phyloP scores from a whole-genome alignment of 2,113 vertebrate species.

The Eretmochelys imbricata region DNA sequence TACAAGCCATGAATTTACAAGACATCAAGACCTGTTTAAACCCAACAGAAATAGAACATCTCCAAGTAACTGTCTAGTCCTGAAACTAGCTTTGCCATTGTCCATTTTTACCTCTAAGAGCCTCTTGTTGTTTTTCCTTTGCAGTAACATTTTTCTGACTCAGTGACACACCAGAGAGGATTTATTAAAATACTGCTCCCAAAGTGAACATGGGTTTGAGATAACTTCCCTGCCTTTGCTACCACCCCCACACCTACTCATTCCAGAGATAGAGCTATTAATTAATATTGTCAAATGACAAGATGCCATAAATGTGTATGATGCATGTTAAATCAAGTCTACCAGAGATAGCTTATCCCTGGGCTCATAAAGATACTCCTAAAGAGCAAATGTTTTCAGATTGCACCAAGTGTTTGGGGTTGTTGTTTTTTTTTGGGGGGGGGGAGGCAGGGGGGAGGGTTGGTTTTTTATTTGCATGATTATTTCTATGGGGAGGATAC shows the following conservation, averaged over 20 bases:
- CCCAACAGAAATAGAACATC: rapidly evolving
- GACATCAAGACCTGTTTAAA: background rate
- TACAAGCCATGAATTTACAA: background rate
- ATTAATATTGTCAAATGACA: rapidly evolving
- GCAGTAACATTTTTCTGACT: background rate
- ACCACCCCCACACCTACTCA: background rate
- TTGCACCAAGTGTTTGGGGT: background rate
- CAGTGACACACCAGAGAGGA: rapidly evolving
- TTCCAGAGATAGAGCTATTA: background rate
- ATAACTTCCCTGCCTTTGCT: background rate
- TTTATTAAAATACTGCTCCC: background rate
- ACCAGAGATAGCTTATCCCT: background rate
- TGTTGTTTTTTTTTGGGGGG: too few relatives aligned
- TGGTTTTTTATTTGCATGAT: background rate
- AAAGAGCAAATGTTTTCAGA: background rate
- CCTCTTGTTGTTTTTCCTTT: background rate
- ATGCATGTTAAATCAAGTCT: background rate
- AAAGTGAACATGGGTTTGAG: background rate
- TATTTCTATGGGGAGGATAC: background rate
- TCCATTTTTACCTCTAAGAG: background rate
- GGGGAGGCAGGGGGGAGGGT: too few relatives aligned
- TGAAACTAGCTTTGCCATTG: background rate
- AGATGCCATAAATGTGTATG: background rate
- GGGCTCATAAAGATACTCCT: background rate
- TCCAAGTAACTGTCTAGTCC: background rate